These are phyloP conservation scores for Macrophya alboannulata DNA, from an alignment of 2,888 invertebrate genomes.

Conservation along the genomic window DNA sequence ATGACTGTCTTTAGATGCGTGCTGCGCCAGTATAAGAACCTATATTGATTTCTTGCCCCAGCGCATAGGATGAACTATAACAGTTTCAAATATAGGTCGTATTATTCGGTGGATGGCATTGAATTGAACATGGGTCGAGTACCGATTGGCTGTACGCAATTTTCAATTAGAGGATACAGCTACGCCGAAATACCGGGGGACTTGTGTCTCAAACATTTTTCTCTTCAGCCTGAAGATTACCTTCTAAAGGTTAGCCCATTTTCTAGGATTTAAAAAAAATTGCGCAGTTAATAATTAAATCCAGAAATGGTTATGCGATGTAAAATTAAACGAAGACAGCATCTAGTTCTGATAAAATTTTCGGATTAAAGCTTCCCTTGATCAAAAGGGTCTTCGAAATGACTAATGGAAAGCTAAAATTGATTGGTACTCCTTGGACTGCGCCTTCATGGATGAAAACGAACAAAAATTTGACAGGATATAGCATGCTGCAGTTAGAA, in stretches of 20 bases:
- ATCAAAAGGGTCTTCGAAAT: slow-evolving; percentile 70
- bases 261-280: background rate
- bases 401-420: slow-evolving; percentile 66
- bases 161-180: slow-evolving; percentile 89
- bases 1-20: slow-evolving; percentile 48
- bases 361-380: slow-evolving; percentile 70
- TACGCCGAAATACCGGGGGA: slow-evolving; percentile 87
- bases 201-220: slow-evolving; percentile 84
- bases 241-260: slow-evolving; percentile 81
- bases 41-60: slow-evolving; percentile 26
- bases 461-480: slow-evolving; percentile 83
- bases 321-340: background rate
- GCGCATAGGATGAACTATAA: slow-evolving; percentile 22
- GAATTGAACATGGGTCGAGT: slow-evolving; percentile 90
- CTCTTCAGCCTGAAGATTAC: slow-evolving; percentile 85
- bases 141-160: slow-evolving; percentile 92
- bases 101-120: slow-evolving; percentile 86
- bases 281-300: background rate
- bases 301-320: background rate
- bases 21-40: slow-evolving; percentile 27
- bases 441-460: slow-evolving; percentile 86
- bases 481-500: slow-evolving; percentile 77
- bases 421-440: slow-evolving; percentile 81
- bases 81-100: slow-evolving; percentile 82
- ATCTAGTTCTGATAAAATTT: background rate